Evolutionary conservation across 1,140 invertebrate genomes (phyloP).

Genomic region (Sycophaga agraensis): DNA sequence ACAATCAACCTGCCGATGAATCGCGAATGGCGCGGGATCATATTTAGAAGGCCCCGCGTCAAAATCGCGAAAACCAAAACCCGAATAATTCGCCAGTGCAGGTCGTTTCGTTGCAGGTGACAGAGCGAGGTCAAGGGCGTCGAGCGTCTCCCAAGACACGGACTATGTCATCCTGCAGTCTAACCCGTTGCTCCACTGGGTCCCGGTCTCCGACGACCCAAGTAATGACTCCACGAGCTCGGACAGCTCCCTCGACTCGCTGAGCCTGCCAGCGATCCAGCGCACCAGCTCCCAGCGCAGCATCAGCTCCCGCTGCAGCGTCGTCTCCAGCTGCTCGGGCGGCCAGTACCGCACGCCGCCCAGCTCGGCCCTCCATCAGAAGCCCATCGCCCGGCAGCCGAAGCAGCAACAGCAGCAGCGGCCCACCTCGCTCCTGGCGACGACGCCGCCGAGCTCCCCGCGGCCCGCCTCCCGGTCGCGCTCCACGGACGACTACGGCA

Average conservation of each 20-base stretch:
- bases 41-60: not conserved
- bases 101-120: conserved; percentile 38
- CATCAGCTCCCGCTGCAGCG: conserved; percentile 41
- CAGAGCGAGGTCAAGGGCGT: conserved; percentile 35
- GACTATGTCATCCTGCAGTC: conserved; percentile 62
- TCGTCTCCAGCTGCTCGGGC: conserved; percentile 35
- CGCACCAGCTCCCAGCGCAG: conserved; percentile 53
- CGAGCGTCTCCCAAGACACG: conserved; percentile 49
- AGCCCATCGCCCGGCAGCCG: conserved; percentile 12
- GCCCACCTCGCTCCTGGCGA: conserved; percentile 40
- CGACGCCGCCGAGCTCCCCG: conserved; percentile 46
- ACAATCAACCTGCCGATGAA: no score
- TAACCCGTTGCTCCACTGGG: conserved; percentile 59
- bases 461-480: conserved; percentile 41
- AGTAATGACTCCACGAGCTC: conserved; percentile 44
- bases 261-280: conserved; percentile 30
- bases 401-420: not conserved
- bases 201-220: conserved; percentile 49
- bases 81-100: conserved; percentile 1
- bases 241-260: conserved; percentile 44
- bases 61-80: not conserved
- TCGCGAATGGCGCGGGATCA: not conserved
- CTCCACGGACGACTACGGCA: conserved; percentile 43
- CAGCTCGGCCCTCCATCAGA: conserved; percentile 5
- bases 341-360: conserved; percentile 1